phyloP scores from a whole-genome alignment of 2,113 vertebrate species.

The Xiphophorus maculatus region DNA sequence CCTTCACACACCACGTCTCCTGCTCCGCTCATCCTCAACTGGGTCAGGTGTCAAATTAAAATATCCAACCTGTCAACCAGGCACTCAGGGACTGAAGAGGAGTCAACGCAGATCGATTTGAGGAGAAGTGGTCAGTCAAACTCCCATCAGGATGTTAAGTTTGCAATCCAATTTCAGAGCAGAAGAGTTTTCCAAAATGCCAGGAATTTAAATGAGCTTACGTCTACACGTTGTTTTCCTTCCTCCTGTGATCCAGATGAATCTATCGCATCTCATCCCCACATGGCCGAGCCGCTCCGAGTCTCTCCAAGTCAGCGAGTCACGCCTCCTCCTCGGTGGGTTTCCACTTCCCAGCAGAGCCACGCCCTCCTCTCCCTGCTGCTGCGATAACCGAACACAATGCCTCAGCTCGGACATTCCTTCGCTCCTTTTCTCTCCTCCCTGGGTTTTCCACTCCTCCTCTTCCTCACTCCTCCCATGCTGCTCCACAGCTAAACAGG shows the following conservation, averaged over 20 bases:
- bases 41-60: background rate
- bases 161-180: background rate
- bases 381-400: conserved; percentile 37
- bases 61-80: background rate
- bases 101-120: background rate
- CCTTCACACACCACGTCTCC: conserved; percentile 89
- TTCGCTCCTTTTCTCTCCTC: conserved; percentile 40
- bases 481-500: conserved; percentile 32
- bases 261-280: background rate
- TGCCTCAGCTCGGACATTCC: conserved; percentile 53
- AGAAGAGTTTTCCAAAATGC: background rate
- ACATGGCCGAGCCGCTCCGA: conserved; percentile 22
- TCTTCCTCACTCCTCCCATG: conserved; percentile 46
- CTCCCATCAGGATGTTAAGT: background rate
- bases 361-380: conserved; percentile 8
- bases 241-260: background rate
- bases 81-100: background rate
- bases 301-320: conserved; percentile 7
- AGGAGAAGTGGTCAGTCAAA: background rate
- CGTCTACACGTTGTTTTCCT: background rate
- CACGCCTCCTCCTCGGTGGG: conserved; percentile 47
- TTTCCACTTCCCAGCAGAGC: conserved; percentile 46
- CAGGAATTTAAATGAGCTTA: background rate
- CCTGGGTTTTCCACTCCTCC: conserved; percentile 24
- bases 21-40: conserved; percentile 74